phyloP scores from a whole-genome alignment of 2,888 invertebrate genomes.

The Eledona agricola region DNA sequence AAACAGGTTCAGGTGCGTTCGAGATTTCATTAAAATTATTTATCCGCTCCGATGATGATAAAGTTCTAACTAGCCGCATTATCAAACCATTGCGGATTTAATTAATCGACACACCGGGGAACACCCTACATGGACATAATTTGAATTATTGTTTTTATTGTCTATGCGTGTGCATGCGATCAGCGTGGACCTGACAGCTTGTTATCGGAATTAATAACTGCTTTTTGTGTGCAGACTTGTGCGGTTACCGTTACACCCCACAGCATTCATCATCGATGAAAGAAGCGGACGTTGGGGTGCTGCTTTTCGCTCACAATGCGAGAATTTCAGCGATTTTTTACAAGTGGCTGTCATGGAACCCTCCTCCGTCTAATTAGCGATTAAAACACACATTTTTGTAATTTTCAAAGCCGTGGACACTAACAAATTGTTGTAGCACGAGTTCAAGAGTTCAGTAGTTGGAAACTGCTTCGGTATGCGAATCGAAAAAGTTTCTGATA shows the following conservation, averaged over 20 bases:
- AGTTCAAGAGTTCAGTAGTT: too few relatives aligned
- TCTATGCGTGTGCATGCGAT: conserved; percentile 19
- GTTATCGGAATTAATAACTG: conserved; percentile 33
- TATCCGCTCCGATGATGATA: conserved; percentile 16
- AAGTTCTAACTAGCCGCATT: conserved; percentile 4
- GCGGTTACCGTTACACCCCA: conserved; percentile 33
- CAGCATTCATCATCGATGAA: conserved; percentile 31
- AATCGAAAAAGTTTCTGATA: too few relatives aligned
- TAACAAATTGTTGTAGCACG: too few relatives aligned
- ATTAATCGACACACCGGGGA: conserved; percentile 21
- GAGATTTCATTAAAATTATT: conserved; percentile 29
- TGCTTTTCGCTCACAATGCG: not conserved
- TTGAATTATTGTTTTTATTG: conserved; percentile 35
- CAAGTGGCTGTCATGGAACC: too few relatives aligned
- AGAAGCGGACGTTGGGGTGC: conserved; percentile 12
- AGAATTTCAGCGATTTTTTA: conserved; percentile 21
- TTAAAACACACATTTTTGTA: too few relatives aligned
- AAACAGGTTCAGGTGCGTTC: conserved; percentile 26
- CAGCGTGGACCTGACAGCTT: conserved; percentile 26
- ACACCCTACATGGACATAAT: conserved; percentile 17
- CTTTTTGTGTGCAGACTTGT: conserved; percentile 30
- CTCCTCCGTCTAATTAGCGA: too few relatives aligned
- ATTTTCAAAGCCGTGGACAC: too few relatives aligned
- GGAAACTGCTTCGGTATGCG: too few relatives aligned
- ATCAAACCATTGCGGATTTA: conserved; percentile 15